Conservation (phyloP, 2,888 invertebrate genomes). For the Homarus gammarus region DNA sequence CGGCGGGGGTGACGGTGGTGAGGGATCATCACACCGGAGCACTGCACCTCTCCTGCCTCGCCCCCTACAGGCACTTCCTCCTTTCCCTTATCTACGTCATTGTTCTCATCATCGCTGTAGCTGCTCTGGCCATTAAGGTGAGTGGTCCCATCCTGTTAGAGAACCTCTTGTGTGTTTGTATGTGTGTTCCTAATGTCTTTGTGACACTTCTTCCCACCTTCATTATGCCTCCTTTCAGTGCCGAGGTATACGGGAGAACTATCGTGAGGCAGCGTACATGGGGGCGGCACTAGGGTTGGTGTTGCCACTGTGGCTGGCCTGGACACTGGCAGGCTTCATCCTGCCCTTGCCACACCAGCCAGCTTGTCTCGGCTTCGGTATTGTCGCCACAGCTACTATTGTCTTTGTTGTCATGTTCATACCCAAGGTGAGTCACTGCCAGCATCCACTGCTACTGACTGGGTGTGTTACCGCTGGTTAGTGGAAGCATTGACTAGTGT, state of each 20-base stretch:
- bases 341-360: conserved; percentile 77
- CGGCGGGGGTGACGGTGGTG: conserved; percentile 79
- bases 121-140: conserved; percentile 73
- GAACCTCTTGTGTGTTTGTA: not conserved
- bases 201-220: not conserved
- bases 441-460: no score
- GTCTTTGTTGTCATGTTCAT: conserved; percentile 96
- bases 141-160: not conserved
- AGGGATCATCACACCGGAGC: conserved; percentile 33
- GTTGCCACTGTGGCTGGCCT: conserved; percentile 91
- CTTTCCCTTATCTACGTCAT: conserved; percentile 90
- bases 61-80: conserved; percentile 82
- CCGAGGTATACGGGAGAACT: conserved; percentile 92
- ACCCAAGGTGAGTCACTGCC: conserved; percentile 83
- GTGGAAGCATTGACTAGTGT: not conserved
- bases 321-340: conserved; percentile 87
- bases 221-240: conserved; percentile 83
- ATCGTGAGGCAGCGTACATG: conserved; percentile 94
- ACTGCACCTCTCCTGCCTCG: conserved; percentile 77
- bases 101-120: conserved; percentile 76
- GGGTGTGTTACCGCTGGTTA: not conserved
- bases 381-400: conserved; percentile 90
- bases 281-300: conserved; percentile 92
- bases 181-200: not conserved
- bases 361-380: conserved; percentile 89